phyloP scores from a whole-genome alignment of 2,888 invertebrate genomes.

The Salticus scenicus region DNA sequence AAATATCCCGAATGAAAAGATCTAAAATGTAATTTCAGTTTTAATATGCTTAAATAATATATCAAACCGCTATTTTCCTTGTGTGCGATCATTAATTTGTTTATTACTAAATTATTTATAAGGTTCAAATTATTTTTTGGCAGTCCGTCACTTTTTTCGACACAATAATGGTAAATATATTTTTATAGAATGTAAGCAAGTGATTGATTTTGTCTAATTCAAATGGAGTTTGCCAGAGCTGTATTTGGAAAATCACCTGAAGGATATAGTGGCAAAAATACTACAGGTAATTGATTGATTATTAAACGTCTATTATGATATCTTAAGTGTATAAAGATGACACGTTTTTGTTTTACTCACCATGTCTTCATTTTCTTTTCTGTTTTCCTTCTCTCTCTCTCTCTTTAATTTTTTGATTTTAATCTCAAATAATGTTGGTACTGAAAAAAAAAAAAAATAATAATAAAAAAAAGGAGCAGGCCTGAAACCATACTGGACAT shows the following conservation, averaged over 20 bases:
- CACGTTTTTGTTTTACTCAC: too few species aligned
- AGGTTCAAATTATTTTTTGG: neutral
- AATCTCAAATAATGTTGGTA: too few species aligned
- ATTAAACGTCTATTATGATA: neutral
- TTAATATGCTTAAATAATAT: neutral
- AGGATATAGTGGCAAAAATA: constrained; percentile 87
- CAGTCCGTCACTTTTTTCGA: neutral
- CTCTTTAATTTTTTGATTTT: too few species aligned
- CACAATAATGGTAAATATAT: neutral
- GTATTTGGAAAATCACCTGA: constrained; percentile 91
- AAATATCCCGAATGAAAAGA: neutral
- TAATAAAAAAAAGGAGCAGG: too few species aligned
- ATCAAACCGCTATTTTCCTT: neutral
- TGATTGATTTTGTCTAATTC: neutral
- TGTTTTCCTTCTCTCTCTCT: too few species aligned
- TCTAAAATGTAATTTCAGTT: neutral
- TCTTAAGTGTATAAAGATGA: too few species aligned
- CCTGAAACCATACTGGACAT: too few species aligned
- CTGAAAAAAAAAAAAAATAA: too few species aligned
- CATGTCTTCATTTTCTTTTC: too few species aligned
- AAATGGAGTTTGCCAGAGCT: constrained; percentile 94
- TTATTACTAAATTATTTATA: neutral
- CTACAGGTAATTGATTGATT: constrained; percentile 47
- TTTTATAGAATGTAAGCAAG: neutral
- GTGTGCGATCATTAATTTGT: neutral